Evolutionary conservation across 2,113 vertebrate genomes (phyloP).

Genomic region (Anoplopoma fimbria): DNA sequence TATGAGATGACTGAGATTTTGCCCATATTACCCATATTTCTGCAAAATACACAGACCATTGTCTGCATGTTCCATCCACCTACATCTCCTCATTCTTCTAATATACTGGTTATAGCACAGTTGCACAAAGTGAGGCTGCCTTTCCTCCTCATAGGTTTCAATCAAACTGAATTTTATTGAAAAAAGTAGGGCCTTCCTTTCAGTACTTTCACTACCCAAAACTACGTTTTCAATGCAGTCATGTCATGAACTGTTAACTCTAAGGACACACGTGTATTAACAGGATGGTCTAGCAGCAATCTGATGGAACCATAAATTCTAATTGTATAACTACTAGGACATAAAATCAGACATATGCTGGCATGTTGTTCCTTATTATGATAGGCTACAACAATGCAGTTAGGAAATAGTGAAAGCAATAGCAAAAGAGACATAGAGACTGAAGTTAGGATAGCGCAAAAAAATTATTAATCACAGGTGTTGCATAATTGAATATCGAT

Average conservation of each 20-base stretch:
- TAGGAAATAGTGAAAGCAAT: background rate
- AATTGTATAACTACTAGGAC: background rate
- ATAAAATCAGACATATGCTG: background rate
- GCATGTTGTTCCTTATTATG: background rate
- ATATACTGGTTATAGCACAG: too few species aligned
- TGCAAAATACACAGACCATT: too few species aligned
- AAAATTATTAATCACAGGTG: too few species aligned
- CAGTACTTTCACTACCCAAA: too few species aligned
- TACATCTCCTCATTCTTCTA: too few species aligned
- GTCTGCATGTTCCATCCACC: too few species aligned
- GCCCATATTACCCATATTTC: background rate
- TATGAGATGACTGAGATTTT: background rate
- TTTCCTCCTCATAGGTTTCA: background rate
- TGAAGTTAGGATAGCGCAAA: background rate
- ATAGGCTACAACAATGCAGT: background rate
- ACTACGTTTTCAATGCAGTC: background rate
- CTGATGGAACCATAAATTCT: background rate
- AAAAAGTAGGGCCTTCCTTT: too few species aligned
- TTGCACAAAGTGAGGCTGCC: too few species aligned
- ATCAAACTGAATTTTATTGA: background rate
- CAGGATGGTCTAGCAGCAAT: background rate
- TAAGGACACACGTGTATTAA: background rate
- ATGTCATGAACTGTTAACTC: background rate
- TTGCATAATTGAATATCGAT: background rate
- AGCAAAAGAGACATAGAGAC: background rate